Conservation (phyloP, 2,888 invertebrate species). For the Hypena proboscidalis region DNA sequence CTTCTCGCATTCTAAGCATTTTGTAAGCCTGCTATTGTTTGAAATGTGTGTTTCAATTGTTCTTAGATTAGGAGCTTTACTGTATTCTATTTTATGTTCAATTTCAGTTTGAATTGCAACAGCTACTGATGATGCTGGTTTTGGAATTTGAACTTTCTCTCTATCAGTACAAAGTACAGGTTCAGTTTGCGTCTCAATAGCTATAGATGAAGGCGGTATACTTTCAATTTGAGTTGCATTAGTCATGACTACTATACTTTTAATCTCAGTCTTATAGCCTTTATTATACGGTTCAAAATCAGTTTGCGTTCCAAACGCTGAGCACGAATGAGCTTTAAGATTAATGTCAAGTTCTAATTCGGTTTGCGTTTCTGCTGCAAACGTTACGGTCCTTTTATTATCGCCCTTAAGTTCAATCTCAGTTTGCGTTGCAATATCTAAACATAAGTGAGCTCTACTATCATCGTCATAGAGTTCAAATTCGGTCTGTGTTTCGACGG, state of each 20-base stretch:
- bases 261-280: too few relatives aligned
- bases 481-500: constrained; percentile 47
- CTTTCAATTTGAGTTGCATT: constrained; percentile 2
- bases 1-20: constrained; percentile 62
- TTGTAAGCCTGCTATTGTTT: constrained; percentile 40
- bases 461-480: constrained; percentile 12
- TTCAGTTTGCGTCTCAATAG: constrained; percentile 30
- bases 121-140: not conserved
- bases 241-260: too few relatives aligned
- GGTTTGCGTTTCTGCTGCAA: too few relatives aligned
- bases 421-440: constrained; percentile 37
- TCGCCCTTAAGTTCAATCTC: constrained; percentile 9
- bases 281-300: not conserved
- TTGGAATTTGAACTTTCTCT: constrained; percentile 6
- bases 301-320: too few relatives aligned
- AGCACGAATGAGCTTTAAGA: too few relatives aligned
- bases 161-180: constrained; percentile 1
- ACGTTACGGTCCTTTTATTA: too few relatives aligned
- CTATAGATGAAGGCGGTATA: not conserved
- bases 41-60: constrained; percentile 30
- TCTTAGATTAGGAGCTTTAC: constrained; percentile 6
- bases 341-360: too few relatives aligned
- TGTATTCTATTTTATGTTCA: not conserved
- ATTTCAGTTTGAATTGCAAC: constrained; percentile 11
- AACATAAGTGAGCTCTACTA: constrained; percentile 12